Percentiles rank a stretch among this genome's conserved stretches.
Evolutionary conservation across 2,797 vertebrate genomes (phyloP).

Genomic region (Xenops minutus): DNA sequence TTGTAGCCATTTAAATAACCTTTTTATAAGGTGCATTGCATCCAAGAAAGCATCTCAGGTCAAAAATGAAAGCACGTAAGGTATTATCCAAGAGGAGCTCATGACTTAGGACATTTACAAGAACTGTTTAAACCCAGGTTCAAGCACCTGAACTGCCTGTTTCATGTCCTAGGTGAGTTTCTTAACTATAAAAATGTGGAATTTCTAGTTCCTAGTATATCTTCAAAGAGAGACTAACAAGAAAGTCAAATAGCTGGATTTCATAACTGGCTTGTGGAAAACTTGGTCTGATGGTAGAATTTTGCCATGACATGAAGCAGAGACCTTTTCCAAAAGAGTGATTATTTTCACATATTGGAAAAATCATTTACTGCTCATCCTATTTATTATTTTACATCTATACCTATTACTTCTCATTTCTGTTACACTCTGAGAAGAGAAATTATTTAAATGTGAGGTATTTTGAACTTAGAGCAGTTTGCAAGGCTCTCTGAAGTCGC

Average conservation of each 20-base stretch:
- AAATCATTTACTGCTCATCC: not conserved
- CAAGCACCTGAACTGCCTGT: not conserved
- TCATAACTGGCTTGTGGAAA: not conserved
- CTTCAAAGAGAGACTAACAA: not conserved
- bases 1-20: conserved; percentile 10
- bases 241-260: not conserved
- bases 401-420: not conserved
- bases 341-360: not conserved
- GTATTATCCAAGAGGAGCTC: not conserved
- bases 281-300: not conserved
- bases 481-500: conserved; percentile 19
- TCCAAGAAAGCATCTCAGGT: conserved; percentile 38
- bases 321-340: not conserved
- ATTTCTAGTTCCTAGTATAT: conserved; percentile 4
- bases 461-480: conserved; percentile 9
- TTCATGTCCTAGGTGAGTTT: conserved; percentile 23
- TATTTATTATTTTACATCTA: not conserved
- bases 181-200: conserved; percentile 9
- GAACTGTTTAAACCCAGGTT: not conserved
- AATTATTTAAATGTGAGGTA: not conserved
- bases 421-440: not conserved
- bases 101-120: conserved; percentile 21
- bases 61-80: not conserved
- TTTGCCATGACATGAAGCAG: conserved; percentile 10
- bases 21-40: not conserved